Evolutionary conservation across 2,888 invertebrate genomes (phyloP).

Genomic region (Marasmarcha lunaedactyla): DNA sequence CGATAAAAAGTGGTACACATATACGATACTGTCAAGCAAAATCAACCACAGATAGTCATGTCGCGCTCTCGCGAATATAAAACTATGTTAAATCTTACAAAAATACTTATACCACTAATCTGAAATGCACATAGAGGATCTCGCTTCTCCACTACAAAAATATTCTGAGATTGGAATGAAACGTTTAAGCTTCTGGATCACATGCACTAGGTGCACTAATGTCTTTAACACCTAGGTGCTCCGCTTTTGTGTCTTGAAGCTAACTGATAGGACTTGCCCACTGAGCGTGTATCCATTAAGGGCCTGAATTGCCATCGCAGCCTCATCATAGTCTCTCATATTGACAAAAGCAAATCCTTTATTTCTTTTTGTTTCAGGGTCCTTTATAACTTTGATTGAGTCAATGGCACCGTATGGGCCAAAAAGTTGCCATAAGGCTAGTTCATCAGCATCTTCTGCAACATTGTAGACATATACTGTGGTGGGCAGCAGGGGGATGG

Average conservation of each 20-base stretch:
- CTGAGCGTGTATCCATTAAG: constrained; percentile 68
- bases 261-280: constrained; percentile 68
- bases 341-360: constrained; percentile 67
- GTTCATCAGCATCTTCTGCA: constrained; percentile 65
- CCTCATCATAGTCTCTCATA: constrained; percentile 68
- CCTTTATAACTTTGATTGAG: constrained; percentile 67
- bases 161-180: constrained; percentile 71
- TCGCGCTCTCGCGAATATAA: constrained; percentile 63
- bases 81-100: constrained; percentile 68
- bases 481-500: constrained; percentile 43
- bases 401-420: constrained; percentile 67
- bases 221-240: constrained; percentile 55
- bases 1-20: constrained; percentile 57
- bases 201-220: constrained; percentile 48
- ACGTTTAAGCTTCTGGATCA: constrained; percentile 57
- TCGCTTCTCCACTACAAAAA: constrained; percentile 67
- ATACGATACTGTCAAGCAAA: constrained; percentile 66
- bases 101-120: constrained; percentile 69
- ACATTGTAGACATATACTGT: constrained; percentile 68
- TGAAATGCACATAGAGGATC: constrained; percentile 68
- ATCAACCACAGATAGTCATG: constrained; percentile 65
- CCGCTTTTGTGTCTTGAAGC: constrained; percentile 70
- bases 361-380: constrained; percentile 67
- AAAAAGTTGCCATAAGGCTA: constrained; percentile 64
- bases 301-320: constrained; percentile 65